Evolutionary conservation across 2,888 invertebrate genomes (phyloP), one percentile per base, ranked within the genome.

Genomic region (Gortyna flavago): DNA sequence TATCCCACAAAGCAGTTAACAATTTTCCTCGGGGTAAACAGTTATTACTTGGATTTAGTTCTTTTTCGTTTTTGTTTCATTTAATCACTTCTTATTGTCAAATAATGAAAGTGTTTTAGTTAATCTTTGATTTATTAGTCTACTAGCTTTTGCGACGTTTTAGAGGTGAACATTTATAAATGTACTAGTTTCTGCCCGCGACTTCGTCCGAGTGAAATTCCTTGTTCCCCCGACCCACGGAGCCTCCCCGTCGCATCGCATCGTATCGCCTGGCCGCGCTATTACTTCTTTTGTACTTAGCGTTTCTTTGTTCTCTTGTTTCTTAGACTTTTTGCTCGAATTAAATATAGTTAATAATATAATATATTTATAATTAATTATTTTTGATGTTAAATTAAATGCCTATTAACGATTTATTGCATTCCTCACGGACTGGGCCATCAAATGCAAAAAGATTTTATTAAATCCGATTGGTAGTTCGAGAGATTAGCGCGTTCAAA

Each of bases 1-100:
- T 71, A 69, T 74, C 48, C 48, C 74, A 38, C 84, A 84, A 85
- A 84, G 72, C 69, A 80, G 35, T 75, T 75, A 48, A 25, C 67
- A 66, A 66, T 72, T 80, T 54, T 61, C 61, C 25, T 67, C 38
- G 51, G 21, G 48, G 38, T 57, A 54, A 38, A 72, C 48, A 38
- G 66, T 64, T 78, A 64, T 75, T 75, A 61, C 51, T 85, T 72
- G 32, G 32, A 29, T 78, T 66, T 72, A 51, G 29, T 69, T 75
- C 32, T 76, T 81, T 77, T 65, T n/a, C n/a, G 54, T 44, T 85
- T 85, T 57, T 35, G n/a, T 77, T 72, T 32, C 51, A 68, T 54
- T n/a, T n/a, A 81, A 85, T 70, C 48, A 54, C 51, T 66, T 80
- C 32, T 66, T 59, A 48, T 57, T 51, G 48, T 16, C 29, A 32